Evolutionary conservation across 1,140 invertebrate genomes (phyloP).

Genomic region (Euura lappo): DNA sequence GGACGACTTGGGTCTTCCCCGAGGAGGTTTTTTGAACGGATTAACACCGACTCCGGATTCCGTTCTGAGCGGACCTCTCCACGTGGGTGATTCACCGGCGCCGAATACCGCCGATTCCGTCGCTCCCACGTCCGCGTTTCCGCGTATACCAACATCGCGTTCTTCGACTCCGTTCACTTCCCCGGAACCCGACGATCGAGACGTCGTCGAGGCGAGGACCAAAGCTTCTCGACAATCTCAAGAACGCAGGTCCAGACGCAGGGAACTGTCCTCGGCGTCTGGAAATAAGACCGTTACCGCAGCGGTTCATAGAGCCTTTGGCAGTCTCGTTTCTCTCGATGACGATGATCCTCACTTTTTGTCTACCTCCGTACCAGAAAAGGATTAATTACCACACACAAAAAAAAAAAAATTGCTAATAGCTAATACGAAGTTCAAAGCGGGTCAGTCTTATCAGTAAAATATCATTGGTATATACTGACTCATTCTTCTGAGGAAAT

Average conservation of each 20-base stretch:
- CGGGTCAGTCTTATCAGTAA: too few species aligned
- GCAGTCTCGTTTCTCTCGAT: constrained; percentile 43
- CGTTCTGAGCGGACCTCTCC: constrained; percentile 34
- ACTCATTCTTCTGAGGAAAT: too few species aligned
- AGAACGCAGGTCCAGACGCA: neutral
- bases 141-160: constrained; percentile 26
- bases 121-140: constrained; percentile 39
- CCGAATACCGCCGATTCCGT: constrained; percentile 42
- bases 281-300: constrained; percentile 18
- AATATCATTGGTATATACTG: too few species aligned
- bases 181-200: constrained; percentile 15
- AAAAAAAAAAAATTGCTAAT: too few species aligned
- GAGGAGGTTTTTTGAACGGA: constrained; percentile 34
- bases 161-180: constrained; percentile 27
- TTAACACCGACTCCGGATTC: constrained; percentile 38
- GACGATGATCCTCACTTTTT: constrained; percentile 33
- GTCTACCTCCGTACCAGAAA: neutral
- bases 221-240: neutral
- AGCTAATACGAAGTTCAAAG: too few species aligned
- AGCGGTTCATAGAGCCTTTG: constrained; percentile 37
- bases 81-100: constrained; percentile 30
- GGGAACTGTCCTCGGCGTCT: neutral
- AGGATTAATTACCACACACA: neutral
- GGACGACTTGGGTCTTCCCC: constrained; percentile 22
- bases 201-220: neutral